phyloP scores from a whole-genome alignment of 1,140 invertebrate species.

The Drosophila takahashii region DNA sequence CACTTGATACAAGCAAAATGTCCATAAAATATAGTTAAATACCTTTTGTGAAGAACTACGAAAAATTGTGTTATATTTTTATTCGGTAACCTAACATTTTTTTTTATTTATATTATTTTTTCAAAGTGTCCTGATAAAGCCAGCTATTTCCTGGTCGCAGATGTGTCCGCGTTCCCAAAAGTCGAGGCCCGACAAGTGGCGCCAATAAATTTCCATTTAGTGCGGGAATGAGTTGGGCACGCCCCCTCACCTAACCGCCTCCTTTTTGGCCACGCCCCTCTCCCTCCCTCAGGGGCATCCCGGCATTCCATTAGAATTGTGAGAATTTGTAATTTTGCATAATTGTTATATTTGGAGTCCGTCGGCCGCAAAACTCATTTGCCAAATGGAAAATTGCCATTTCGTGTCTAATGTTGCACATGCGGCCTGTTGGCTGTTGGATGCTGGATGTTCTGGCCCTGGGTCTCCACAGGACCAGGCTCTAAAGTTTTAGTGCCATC shows the following conservation, averaged over 20 bases:
- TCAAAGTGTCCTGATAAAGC: slow-evolving; percentile 1
- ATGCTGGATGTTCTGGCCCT: neutral
- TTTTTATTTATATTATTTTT: neutral
- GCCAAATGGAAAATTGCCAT: slow-evolving; percentile 84
- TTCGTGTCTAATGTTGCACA: slow-evolving; percentile 82
- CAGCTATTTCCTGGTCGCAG: slow-evolving; percentile 39
- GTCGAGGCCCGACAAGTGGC: slow-evolving; percentile 51
- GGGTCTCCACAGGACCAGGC: slow-evolving; percentile 14
- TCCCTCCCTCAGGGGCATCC: slow-evolving; percentile 6
- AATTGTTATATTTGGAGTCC: slow-evolving; percentile 83
- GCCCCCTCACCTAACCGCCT: slow-evolving; percentile 4
- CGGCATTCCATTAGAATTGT: slow-evolving; percentile 83
- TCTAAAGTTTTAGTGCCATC: slow-evolving; percentile 70
- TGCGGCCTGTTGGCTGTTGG: slow-evolving; percentile 41
- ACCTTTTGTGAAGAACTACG: too few relatives aligned
- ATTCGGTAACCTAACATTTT: neutral
- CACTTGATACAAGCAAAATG: too few relatives aligned
- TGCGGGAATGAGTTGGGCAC: slow-evolving; percentile 17
- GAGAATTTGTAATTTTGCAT: slow-evolving; percentile 85
- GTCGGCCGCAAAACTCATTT: slow-evolving; percentile 84
- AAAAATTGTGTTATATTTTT: too few relatives aligned
- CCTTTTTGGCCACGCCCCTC: neutral
- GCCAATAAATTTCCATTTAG: slow-evolving; percentile 83
- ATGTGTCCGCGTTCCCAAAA: slow-evolving; percentile 45
- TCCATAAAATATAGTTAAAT: too few relatives aligned